A percentile compares a stretch with the other conserved stretches of the same genome.
phyloP scores from a whole-genome alignment of 1,140 invertebrate species.

The Drosophila tristis region DNA sequence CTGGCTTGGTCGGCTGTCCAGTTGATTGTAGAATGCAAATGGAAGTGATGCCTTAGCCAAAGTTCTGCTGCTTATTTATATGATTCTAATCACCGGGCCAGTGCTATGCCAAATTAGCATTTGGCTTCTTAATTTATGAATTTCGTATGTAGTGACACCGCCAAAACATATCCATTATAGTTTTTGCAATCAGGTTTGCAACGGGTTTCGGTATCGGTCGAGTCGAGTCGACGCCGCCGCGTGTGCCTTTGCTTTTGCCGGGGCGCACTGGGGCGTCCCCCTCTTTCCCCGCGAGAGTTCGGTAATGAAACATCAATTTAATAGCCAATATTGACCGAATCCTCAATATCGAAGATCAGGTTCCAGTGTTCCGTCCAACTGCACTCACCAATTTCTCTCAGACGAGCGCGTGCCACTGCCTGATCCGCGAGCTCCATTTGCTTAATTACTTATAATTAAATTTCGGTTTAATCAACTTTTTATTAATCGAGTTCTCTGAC shows the following conservation, averaged over 20 bases:
- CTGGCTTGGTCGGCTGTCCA: conserved; percentile 67
- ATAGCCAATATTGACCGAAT: conserved; percentile 30
- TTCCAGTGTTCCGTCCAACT: conserved; percentile 43
- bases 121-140: conserved; percentile 75
- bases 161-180: conserved; percentile 77
- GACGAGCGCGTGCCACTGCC: conserved; percentile 47
- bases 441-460: conserved; percentile 58
- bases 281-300: conserved; percentile 14
- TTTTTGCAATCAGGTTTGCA: conserved; percentile 76
- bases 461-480: conserved; percentile 34
- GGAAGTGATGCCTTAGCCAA: conserved; percentile 70
- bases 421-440: conserved; percentile 35
- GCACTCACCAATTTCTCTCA: conserved; percentile 42
- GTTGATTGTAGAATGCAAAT: conserved; percentile 71
- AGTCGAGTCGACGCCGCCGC: neutral
- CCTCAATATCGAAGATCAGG: conserved; percentile 48
- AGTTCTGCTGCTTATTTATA: conserved; percentile 71
- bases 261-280: conserved; percentile 4
- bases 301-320: conserved; percentile 23
- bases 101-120: conserved; percentile 70
- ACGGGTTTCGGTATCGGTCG: conserved; percentile 47
- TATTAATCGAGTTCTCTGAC: conserved; percentile 17
- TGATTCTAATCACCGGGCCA: conserved; percentile 67
- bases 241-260: conserved; percentile 17
- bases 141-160: conserved; percentile 69